Percentiles rank a stretch among this genome's conserved stretches.
Evolutionary conservation across 2,888 invertebrate genomes (phyloP).

Genomic region (Pollenia angustigena): DNA sequence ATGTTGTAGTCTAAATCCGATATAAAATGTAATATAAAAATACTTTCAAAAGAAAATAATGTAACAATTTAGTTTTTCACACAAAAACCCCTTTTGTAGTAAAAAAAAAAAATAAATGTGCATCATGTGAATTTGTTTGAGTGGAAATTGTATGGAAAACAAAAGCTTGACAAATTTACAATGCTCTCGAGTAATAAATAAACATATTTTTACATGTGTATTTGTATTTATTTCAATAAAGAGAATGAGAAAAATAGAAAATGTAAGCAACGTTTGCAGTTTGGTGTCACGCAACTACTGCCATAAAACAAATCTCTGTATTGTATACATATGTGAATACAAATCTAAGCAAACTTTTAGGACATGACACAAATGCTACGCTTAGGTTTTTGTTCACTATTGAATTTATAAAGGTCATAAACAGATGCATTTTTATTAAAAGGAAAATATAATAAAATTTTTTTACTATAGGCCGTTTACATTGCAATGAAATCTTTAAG

Average conservation of each 20-base stretch:
- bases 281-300: not conserved
- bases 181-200: slow-evolving; percentile 52
- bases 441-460: too few relatives aligned
- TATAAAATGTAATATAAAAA: not conserved
- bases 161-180: slow-evolving; percentile 59
- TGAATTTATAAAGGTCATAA: not conserved
- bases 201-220: not conserved
- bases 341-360: not conserved
- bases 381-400: not conserved
- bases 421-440: too few relatives aligned
- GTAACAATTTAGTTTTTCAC: not conserved
- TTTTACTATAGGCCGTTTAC: too few relatives aligned
- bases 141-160: slow-evolving; percentile 3
- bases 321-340: slow-evolving; percentile 5
- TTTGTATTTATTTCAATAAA: not conserved
- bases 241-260: not conserved
- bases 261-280: not conserved
- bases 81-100: too few relatives aligned
- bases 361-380: not conserved
- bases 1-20: too few relatives aligned
- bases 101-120: not conserved
- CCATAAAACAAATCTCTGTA: slow-evolving; percentile 12
- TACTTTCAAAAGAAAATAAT: not conserved
- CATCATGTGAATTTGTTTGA: slow-evolving; percentile 28
- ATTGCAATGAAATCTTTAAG: too few relatives aligned